Base-by-base conservation (phyloP, 1,140 invertebrate species). In the Muscidifurax raptorellus region DNA sequence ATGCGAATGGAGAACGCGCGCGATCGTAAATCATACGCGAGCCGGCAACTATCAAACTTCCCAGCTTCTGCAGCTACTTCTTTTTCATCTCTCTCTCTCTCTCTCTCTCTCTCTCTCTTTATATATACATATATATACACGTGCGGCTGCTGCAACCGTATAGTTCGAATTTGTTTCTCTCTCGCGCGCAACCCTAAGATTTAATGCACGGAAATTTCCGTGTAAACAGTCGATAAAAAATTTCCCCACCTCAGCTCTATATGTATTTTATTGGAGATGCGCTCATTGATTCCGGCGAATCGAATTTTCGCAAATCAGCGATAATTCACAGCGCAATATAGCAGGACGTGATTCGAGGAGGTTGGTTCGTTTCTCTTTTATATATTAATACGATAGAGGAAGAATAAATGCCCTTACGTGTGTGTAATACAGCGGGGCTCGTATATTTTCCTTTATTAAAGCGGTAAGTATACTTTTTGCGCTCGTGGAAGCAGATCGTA, bases 21-120 rank as follows among this genome's bases (percentile, higher is more conserved):
- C 0, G 52, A 12, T 64, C 76, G 28, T 80, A 80, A 80, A 80
- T 80, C 78, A 79, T 28, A 40, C 47, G 27, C 22, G 40, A n/a
- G 75, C 44, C 36, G n/a, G 28, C 76, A 28, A 59, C 52, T 80
- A 80, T 80, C 30, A 80, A 80, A 69, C 59, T 64, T 78, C 28
- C 18, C n/a, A 7, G n/a, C n/a, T n/a, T n/a, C 52, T 59, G 52
- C 52, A 59, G 22, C 52, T n/a, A n/a, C n/a, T 59, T 59, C 52
- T 66, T 30, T 9, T 25, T 32, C 76, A 7, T 52, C 10, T 25
- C 13, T 22, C 32, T 47, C 15, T 47, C 7, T 36, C 5, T 36
- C 18, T 74, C n/a, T 74, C 10, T 74, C 5, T 72, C 15, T 18
- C 69, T n/a, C n/a, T n/a, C n/a, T n/a, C n/a, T n/a, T n/a, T n/a